A percentile compares a stretch with the other conserved stretches of the same genome.
These are phyloP conservation scores for Mastacembelus armatus DNA, from an alignment of 2,797 vertebrate species.

Conservation along the genomic window DNA sequence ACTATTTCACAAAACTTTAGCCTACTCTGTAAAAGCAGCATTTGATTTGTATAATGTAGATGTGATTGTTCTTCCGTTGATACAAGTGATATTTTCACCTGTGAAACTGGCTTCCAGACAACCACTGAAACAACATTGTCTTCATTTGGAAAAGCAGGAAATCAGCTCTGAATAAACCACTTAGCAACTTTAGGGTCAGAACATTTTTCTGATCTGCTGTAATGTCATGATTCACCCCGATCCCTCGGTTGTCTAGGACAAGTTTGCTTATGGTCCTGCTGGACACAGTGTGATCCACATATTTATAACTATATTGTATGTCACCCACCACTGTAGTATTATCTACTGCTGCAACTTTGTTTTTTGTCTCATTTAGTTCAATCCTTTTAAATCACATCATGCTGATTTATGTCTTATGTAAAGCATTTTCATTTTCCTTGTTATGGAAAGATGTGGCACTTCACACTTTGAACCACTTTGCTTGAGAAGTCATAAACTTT, in stretches of 20 bases:
- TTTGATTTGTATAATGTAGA: conserved; percentile 2
- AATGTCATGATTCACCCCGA: background rate
- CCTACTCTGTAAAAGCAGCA: background rate
- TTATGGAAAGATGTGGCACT: background rate
- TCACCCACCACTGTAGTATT: no score
- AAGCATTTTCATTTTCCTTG: background rate
- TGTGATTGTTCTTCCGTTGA: background rate
- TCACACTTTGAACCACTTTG: background rate
- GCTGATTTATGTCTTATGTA: no score
- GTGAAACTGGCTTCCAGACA: background rate
- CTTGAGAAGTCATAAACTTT: background rate
- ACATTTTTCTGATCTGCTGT: conserved; percentile 1
- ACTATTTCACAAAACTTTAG: background rate
- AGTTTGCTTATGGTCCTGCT: background rate
- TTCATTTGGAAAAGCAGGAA: background rate
- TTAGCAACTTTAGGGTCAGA: background rate
- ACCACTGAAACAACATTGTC: background rate
- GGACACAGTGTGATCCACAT: background rate
- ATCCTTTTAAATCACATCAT: no score
- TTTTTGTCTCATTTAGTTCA: no score
- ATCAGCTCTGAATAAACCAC: background rate
- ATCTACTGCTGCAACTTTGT: no score
- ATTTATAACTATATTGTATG: no score
- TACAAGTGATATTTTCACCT: background rate
- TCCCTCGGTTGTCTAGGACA: background rate